These are phyloP conservation scores for Agrilus mali DNA, from an alignment of 2,888 invertebrate species.

Conservation along the genomic window DNA sequence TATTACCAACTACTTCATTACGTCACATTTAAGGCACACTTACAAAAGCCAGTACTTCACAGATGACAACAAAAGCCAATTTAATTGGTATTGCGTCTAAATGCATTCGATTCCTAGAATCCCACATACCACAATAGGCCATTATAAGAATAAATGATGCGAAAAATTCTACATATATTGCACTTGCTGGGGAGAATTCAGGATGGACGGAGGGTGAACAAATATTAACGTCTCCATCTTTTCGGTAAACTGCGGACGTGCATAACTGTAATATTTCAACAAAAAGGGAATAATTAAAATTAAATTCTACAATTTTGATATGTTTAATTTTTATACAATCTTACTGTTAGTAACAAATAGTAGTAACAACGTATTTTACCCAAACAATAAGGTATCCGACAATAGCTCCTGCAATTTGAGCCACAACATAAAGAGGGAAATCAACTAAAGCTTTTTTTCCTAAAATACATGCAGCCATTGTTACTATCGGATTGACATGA, in stretches of 20 bases:
- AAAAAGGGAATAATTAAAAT: too few relatives aligned
- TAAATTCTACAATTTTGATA: too few relatives aligned
- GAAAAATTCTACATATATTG: conserved; percentile 49
- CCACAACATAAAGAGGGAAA: not conserved
- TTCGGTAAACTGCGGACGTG: conserved; percentile 15
- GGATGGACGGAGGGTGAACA: conserved; percentile 24
- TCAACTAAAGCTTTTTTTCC: not conserved
- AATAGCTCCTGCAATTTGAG: not conserved
- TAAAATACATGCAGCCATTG: not conserved
- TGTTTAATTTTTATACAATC: too few relatives aligned
- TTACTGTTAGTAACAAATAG: too few relatives aligned
- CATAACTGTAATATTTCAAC: conserved; percentile 3
- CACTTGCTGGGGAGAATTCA: conserved; percentile 33
- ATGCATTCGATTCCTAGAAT: too few relatives aligned
- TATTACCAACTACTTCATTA: too few relatives aligned
- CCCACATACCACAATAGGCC: conserved; percentile 39
- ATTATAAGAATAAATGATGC: conserved; percentile 52
- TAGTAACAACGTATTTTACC: not conserved
- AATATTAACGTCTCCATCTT: conserved; percentile 10
- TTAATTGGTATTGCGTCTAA: too few relatives aligned
- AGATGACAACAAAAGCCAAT: too few relatives aligned
- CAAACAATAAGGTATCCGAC: not conserved
- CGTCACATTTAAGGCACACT: too few relatives aligned
- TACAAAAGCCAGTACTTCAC: too few relatives aligned
- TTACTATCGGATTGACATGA: conserved; percentile 2